Conservation (phyloP, 2,888 invertebrate species). For the Phyllotreta striolata region DNA sequence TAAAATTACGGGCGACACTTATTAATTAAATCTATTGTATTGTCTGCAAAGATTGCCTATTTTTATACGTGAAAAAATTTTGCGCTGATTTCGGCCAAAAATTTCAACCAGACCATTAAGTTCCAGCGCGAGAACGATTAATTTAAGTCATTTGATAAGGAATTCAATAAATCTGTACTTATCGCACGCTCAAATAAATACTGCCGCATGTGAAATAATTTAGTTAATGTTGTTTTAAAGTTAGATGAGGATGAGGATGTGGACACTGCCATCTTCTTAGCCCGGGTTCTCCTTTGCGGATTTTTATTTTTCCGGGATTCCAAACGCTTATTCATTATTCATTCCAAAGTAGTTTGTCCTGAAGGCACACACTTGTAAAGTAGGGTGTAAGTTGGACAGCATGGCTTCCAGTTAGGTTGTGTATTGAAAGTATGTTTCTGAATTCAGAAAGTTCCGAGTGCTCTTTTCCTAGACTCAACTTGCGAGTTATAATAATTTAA, state of each 20-base stretch:
- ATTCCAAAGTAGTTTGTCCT: slow-evolving; percentile 36
- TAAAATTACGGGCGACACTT: slow-evolving; percentile 7
- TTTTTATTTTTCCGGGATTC: not conserved
- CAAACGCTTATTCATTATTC: slow-evolving; percentile 42
- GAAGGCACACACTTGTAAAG: slow-evolving; percentile 37
- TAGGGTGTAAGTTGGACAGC: slow-evolving; percentile 31
- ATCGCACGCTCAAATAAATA: no score
- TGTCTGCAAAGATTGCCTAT: not conserved
- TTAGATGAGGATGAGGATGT: no score
- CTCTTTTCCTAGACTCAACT: no score
- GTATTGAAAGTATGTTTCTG: slow-evolving; percentile 13
- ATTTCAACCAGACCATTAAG: no score
- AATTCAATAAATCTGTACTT: no score
- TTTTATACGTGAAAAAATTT: no score
- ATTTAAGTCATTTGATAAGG: no score
- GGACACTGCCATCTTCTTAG: not conserved
- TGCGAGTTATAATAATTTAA: no score
- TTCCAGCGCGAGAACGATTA: no score
- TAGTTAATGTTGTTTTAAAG: no score
- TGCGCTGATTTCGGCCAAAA: no score
- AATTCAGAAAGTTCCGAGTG: not conserved
- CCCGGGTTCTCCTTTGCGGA: not conserved
- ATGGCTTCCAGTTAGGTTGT: not conserved
- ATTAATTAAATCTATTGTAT: slow-evolving; percentile 11
- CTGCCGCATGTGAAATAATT: no score